Conservation (phyloP, 2,113 vertebrate species). For the Gymnarchus niloticus region DNA sequence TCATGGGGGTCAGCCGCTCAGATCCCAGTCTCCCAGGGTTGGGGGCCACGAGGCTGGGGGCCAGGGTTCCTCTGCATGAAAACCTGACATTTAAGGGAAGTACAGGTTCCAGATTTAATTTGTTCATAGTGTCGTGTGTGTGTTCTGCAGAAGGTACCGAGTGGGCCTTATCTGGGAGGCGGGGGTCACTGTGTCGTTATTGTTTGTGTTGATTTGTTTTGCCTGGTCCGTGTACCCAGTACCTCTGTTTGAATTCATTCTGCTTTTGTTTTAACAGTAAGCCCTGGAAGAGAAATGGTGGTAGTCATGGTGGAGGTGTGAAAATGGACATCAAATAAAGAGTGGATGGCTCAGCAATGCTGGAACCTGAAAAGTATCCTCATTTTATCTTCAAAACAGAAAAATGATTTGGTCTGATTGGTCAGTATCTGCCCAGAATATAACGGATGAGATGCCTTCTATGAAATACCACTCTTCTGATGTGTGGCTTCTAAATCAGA, state of each 20-base stretch:
- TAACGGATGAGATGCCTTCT: background rate
- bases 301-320: background rate
- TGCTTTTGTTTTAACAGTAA: background rate
- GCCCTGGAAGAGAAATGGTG: background rate
- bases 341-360: background rate
- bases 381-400: conserved; percentile 1
- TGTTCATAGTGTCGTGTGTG: background rate
- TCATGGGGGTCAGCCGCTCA: conserved; percentile 47
- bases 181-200: background rate
- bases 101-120: conserved; percentile 10
- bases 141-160: background rate
- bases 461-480: background rate
- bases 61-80: background rate
- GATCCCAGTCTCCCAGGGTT: background rate
- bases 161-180: background rate
- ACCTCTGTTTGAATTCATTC: background rate
- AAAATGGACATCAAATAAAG: background rate
- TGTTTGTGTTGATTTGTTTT: background rate
- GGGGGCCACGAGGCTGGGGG: no score
- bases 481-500: no score
- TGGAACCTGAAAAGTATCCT: background rate
- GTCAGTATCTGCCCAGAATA: background rate
- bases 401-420: conserved; percentile 8
- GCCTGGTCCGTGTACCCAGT: background rate
- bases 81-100: conserved; percentile 21